Percentiles rank a stretch among this genome's conserved stretches.
Conservation (phyloP, 2,888 invertebrate genomes). For the Synergus gifuensis region DNA sequence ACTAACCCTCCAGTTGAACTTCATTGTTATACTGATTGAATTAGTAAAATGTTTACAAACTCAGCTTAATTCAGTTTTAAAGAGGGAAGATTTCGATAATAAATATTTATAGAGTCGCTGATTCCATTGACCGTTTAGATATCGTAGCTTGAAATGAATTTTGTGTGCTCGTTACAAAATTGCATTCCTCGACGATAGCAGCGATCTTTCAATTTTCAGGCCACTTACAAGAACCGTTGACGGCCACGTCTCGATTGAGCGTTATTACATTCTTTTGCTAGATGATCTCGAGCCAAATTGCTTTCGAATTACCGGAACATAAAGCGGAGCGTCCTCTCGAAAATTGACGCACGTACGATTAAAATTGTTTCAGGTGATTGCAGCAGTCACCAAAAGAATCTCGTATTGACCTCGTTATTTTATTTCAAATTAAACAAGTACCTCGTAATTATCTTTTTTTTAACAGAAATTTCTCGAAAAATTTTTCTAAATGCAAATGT, state of each 20-base stretch:
- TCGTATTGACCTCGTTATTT: too few species aligned
- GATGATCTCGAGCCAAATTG: slow-evolving; percentile 62
- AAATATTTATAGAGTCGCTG: background rate
- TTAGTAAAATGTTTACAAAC: too few species aligned
- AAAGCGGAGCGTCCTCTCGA: slow-evolving; percentile 43
- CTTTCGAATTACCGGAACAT: slow-evolving; percentile 61
- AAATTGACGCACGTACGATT: slow-evolving; percentile 49
- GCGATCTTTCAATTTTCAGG: slow-evolving; percentile 52
- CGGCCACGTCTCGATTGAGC: slow-evolving; percentile 56
- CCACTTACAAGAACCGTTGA: slow-evolving; percentile 50
- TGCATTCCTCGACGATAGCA: slow-evolving; percentile 47
- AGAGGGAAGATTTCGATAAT: background rate
- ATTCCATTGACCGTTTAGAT: background rate
- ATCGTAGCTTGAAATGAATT: background rate
- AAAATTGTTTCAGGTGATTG: background rate
- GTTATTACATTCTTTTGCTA: slow-evolving; percentile 59
- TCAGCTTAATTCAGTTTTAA: too few species aligned
- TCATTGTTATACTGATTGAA: too few species aligned
- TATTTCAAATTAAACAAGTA: too few species aligned
- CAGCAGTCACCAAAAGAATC: too few species aligned
- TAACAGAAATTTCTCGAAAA: too few species aligned
- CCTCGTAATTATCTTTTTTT: too few species aligned
- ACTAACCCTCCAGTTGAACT: too few species aligned
- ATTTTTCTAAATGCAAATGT: too few species aligned
- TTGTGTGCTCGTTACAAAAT: slow-evolving; percentile 50